Percentiles rank a stretch among this genome's conserved stretches.
Conservation (phyloP, 2,797 vertebrate species). For the Galago senegalensis region DNA sequence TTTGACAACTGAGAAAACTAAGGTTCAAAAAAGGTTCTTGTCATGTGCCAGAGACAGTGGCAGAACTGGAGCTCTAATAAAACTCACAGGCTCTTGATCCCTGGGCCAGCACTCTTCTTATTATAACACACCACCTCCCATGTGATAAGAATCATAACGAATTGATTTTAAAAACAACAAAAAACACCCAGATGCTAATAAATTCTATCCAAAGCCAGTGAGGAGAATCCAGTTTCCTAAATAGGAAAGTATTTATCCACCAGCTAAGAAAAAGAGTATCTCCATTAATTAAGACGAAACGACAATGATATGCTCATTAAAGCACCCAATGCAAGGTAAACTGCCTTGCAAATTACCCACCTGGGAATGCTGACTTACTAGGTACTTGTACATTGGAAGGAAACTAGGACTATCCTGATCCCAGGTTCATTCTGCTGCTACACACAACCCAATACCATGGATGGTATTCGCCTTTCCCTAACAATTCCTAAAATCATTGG, state of each 20-base stretch:
- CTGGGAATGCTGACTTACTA: background rate
- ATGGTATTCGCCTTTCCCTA: background rate
- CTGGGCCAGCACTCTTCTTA: background rate
- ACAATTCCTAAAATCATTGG: background rate
- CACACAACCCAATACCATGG: background rate
- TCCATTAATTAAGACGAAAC: conserved; percentile 32
- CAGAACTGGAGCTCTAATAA: background rate
- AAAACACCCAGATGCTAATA: background rate
- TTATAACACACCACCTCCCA: background rate
- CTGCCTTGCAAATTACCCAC: background rate
- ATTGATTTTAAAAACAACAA: background rate
- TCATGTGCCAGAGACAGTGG: background rate
- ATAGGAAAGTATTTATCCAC: background rate
- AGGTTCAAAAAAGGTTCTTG: background rate
- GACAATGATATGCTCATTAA: background rate
- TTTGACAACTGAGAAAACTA: background rate
- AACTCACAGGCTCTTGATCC: background rate
- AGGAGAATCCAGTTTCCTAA: conserved; percentile 20
- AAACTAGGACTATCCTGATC: background rate
- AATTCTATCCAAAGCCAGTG: background rate
- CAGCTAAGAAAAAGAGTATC: conserved; percentile 1
- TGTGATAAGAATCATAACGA: background rate
- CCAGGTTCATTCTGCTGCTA: background rate
- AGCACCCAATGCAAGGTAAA: background rate
- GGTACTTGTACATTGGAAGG: background rate